These are phyloP conservation scores for Orthonevra nobilis DNA, from an alignment of 2,888 invertebrate genomes.

Conservation along the genomic window DNA sequence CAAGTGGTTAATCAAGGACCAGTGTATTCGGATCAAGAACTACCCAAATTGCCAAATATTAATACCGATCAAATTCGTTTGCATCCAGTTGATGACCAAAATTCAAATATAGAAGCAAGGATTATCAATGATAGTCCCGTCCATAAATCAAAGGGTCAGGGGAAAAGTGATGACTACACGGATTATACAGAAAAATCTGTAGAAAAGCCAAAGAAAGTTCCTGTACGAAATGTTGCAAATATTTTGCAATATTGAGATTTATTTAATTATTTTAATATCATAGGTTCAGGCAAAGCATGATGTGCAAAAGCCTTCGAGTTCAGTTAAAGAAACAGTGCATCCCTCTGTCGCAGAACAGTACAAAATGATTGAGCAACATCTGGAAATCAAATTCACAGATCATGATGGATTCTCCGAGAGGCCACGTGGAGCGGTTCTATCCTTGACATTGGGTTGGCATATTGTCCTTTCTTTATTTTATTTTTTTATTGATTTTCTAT, in stretches of 20 bases:
- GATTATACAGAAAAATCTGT: conserved; percentile 76
- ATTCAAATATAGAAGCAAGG: conserved; percentile 10
- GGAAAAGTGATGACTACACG: conserved; percentile 68
- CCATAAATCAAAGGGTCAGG: conserved; percentile 36
- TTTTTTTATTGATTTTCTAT: not conserved
- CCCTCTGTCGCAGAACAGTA: conserved; percentile 78
- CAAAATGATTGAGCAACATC: conserved; percentile 78
- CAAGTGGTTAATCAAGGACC: conserved; percentile 26
- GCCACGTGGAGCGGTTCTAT: conserved; percentile 90
- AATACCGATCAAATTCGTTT: not conserved
- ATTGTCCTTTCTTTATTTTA: conserved; percentile 4
- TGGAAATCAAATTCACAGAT: conserved; percentile 80
- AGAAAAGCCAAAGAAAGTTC: conserved; percentile 77
- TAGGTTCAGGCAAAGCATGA: conserved; percentile 3
- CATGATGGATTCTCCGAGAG: conserved; percentile 85
- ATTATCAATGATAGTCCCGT: conserved; percentile 15
- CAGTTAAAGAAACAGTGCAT: conserved; percentile 52
- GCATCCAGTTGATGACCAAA: conserved; percentile 21
- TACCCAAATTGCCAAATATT: not conserved
- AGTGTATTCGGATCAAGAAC: not conserved
- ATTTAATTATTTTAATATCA: not conserved
- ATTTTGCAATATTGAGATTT: not conserved
- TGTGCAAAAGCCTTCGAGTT: not conserved
- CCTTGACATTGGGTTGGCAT: conserved; percentile 85
- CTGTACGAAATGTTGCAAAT: not conserved